Evolutionary conservation across 2,113 vertebrate genomes (phyloP), one percentile per base, ranked within the genome.

Genomic region (Pangasianodon gigas): DNA sequence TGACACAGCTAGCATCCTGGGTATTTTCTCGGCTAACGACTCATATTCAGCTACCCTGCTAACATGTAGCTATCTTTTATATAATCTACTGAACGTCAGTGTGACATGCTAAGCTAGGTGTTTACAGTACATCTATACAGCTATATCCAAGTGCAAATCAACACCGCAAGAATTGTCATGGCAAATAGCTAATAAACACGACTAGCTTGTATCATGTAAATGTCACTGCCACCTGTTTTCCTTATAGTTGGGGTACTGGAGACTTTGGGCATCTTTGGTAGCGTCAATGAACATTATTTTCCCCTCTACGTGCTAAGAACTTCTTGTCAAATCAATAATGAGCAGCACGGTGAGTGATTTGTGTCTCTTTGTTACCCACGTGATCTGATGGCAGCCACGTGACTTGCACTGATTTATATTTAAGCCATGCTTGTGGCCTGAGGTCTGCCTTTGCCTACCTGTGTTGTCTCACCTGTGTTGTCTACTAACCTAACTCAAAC

Each of bases 371-470:
- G 24, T 24, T 14, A 41, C 16, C 18, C 88, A 62, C 75, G 41
- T 74, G 84, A 87, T 4, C 44, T 46, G 13, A 62, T 16, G 8
- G 6, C 21, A 32, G 0, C 29, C 79, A 90, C 69, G 90, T 89
- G 77, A 89, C 83, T 48, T 32, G 7, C 21, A 19, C 46, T 65
- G 29, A 84, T 87, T 87, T 52, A 62, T n/a, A 37, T 46, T 85
- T 84, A 87, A 81, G 37, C 16, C 71, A 10, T 54, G 54, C 46
- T 65, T 87, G 84, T 11, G 69, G 26, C 4, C 2, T 37, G 2
- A 7, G 3, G 29, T 19, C 29, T 11, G 82, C 0, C 29, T 24
- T 90, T 11, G 56, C 19, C 6, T 37, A 9, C 29, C 13, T 13
- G 5, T 54, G 1, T 51, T 37, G n/a, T 51, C 19, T 7, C 19